These are phyloP conservation scores for Tinea pellionella DNA, from an alignment of 2,888 invertebrate species.

Conservation along the genomic window DNA sequence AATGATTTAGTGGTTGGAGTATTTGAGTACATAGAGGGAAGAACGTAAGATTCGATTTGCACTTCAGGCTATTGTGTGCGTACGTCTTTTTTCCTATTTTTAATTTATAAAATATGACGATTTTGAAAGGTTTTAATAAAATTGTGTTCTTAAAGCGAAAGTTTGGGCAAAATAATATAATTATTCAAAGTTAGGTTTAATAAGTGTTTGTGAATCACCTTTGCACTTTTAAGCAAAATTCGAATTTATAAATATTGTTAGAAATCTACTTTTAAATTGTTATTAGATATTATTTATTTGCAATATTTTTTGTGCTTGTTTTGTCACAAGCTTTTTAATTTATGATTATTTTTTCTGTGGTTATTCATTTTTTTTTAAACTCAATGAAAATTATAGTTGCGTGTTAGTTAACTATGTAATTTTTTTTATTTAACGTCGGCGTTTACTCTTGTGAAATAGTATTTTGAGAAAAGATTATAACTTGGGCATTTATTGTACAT, in stretches of 20 bases:
- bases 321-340: background rate
- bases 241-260: slow-evolving; percentile 11
- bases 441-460: too few relatives aligned
- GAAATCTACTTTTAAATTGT: slow-evolving; percentile 1
- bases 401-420: too few relatives aligned
- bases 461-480: too few relatives aligned
- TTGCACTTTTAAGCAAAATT: slow-evolving; percentile 7
- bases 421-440: too few relatives aligned
- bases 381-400: too few relatives aligned
- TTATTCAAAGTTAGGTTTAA: background rate
- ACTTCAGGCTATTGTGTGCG: too few relatives aligned
- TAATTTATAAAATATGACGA: background rate
- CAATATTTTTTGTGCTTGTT: background rate
- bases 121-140: background rate
- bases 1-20: too few relatives aligned
- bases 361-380: too few relatives aligned
- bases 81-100: too few relatives aligned
- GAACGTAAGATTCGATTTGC: too few relatives aligned
- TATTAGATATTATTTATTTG: slow-evolving; percentile 6
- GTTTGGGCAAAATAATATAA: background rate
- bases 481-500: too few relatives aligned
- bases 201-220: slow-evolving; percentile 9
- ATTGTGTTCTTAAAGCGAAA: background rate
- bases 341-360: background rate
- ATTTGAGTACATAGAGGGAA: too few relatives aligned